phyloP scores from a whole-genome alignment of 1,140 invertebrate species.

The Chymomyza costata region DNA sequence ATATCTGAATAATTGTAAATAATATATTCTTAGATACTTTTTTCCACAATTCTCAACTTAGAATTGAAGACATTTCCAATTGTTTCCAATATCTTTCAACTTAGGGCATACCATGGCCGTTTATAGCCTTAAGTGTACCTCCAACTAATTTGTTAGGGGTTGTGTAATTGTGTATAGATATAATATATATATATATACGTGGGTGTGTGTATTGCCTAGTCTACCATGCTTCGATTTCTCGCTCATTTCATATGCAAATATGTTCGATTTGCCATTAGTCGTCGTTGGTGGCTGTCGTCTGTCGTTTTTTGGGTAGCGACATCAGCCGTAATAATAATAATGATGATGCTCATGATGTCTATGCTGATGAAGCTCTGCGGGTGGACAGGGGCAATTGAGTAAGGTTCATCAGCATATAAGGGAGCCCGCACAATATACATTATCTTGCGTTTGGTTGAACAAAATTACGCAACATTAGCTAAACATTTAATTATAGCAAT shows the following conservation, averaged over 20 bases:
- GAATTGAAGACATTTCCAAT: too few species aligned
- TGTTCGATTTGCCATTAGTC: slow-evolving; percentile 69
- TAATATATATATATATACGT: too few species aligned
- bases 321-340: slow-evolving; percentile 63
- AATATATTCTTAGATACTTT: too few species aligned
- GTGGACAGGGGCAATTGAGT: not conserved
- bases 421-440: slow-evolving; percentile 52
- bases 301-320: slow-evolving; percentile 9
- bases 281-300: not conserved
- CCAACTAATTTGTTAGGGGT: too few species aligned
- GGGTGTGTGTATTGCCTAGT: too few species aligned
- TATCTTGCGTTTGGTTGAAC: slow-evolving; percentile 57
- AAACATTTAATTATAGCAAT: slow-evolving; percentile 74
- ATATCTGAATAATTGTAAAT: too few species aligned
- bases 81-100: too few species aligned
- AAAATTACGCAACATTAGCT: slow-evolving; percentile 67
- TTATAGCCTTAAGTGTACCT: too few species aligned
- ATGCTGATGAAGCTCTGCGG: slow-evolving; percentile 19
- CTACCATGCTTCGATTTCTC: slow-evolving; percentile 67
- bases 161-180: too few species aligned
- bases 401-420: not conserved
- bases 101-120: too few species aligned
- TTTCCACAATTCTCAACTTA: too few species aligned
- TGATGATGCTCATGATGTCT: slow-evolving; percentile 22
- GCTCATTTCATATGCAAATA: slow-evolving; percentile 72